Conservation (phyloP, 2,797 vertebrate genomes). For the Gephyroberyx darwinii region DNA sequence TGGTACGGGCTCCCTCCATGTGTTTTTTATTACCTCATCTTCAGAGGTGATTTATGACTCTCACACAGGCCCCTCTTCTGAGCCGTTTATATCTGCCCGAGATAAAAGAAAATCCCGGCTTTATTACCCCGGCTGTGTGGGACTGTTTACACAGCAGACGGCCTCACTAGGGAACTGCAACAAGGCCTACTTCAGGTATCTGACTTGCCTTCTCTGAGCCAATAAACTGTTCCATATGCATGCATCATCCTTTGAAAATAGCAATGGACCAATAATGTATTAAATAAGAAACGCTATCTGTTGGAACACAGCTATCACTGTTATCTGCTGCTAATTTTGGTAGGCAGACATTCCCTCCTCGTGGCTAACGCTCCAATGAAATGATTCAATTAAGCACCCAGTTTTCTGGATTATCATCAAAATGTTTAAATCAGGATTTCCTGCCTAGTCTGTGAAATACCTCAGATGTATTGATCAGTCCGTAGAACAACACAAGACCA, state of each 20-base stretch:
- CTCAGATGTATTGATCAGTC: slow-evolving; percentile 1
- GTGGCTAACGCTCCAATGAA: slow-evolving; percentile 24
- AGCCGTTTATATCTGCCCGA: slow-evolving; percentile 71
- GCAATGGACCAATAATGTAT: slow-evolving; percentile 3
- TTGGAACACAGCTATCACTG: slow-evolving; percentile 27
- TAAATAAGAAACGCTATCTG: slow-evolving; percentile 37
- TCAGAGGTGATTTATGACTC: slow-evolving; percentile 68
- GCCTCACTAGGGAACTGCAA: slow-evolving; percentile 47
- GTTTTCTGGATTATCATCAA: slow-evolving; percentile 21
- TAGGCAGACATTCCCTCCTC: slow-evolving; percentile 25
- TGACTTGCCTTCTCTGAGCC: slow-evolving; percentile 53
- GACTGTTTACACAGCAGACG: slow-evolving; percentile 65
- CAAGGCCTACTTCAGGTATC: slow-evolving; percentile 48
- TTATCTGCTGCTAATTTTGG: slow-evolving; percentile 24
- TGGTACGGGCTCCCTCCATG: slow-evolving; percentile 44
- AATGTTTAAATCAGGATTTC: slow-evolving; percentile 21
- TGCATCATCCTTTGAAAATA: slow-evolving; percentile 22
- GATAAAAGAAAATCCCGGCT: slow-evolving; percentile 77
- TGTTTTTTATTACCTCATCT: slow-evolving; percentile 76
- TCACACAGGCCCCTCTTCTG: slow-evolving; percentile 62
- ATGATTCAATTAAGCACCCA: not conserved
- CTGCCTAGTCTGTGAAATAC: not conserved
- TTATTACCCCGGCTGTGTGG: slow-evolving; percentile 65
- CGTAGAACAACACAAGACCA: slow-evolving; percentile 26
- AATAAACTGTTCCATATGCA: slow-evolving; percentile 45